Base-by-base conservation (phyloP, 1,140 invertebrate species). In the Drosophila tani region DNA sequence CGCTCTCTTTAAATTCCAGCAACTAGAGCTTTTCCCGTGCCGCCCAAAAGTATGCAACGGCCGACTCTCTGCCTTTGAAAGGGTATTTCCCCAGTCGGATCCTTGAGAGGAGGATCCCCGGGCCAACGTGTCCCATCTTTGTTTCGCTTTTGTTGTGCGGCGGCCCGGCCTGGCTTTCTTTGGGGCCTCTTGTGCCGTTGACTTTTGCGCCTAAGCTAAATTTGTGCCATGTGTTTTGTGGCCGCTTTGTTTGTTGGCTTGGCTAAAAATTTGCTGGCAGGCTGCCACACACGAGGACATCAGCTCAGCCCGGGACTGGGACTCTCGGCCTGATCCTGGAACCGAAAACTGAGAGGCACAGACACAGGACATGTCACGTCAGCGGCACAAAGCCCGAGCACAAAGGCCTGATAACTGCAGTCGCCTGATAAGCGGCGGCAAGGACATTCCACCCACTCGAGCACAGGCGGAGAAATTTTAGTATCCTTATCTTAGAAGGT, bases 331-430 rank as follows among this genome's bases (percentile, higher is more conserved):
- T 45, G 55, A 40, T 27, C 27, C 65, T 47, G 53, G 35, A 29
- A 43, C 46, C 21, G 27, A 70, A 24, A 49, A 58, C 21, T 32
- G 38, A 51, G 74, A 24, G 21, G 21, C n/a, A 41, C 57, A 64
- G 45, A 83, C 79, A 83, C 80, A 88, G 85, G 77, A 88, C 85
- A 90, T 80, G 81, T 88, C 84, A 88, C 81, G 84, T 88, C 84
- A 88, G 74, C 81, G 85, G 76, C 83, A 88, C 81, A 87, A 88
- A 78, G 65, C 73, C 65, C 27, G 21, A 51, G 63, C 75, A 78
- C 75, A 78, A 78, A 78, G 64, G 56, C 75, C 84, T 87, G 83
- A 87, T 87, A 87, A 88, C 83, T 87, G 83, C 84, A 87, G 85
- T 82, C 84, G 79, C 71, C 81, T 70, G 75, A 78, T 78, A 78